phyloP scores from a whole-genome alignment of 1,140 invertebrate species.

The Drosophila tsacasi region DNA sequence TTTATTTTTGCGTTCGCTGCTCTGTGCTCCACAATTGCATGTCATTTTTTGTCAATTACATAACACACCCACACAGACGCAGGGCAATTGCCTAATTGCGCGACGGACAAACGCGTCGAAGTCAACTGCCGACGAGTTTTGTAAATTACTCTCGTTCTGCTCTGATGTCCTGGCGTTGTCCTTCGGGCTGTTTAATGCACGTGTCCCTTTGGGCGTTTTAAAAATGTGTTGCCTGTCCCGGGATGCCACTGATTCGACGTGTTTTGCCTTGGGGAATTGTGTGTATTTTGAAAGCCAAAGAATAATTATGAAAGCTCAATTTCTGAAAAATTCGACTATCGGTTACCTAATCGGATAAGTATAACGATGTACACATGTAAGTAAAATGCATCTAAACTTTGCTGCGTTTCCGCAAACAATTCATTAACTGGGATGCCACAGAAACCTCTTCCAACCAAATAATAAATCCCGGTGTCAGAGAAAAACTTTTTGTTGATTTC shows the following conservation, averaged over 20 bases:
- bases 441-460: background rate
- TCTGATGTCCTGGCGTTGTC: slow-evolving; percentile 24
- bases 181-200: slow-evolving; percentile 77
- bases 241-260: slow-evolving; percentile 57
- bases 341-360: background rate
- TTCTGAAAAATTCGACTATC: background rate
- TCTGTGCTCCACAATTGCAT: slow-evolving; percentile 51
- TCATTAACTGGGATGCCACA: background rate
- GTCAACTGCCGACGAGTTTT: slow-evolving; percentile 74
- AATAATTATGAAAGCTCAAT: background rate
- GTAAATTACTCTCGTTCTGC: slow-evolving; percentile 74
- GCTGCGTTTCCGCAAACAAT: background rate
- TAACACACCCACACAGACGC: slow-evolving; percentile 20
- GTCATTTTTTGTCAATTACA: slow-evolving; percentile 77
- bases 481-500: background rate
- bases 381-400: background rate
- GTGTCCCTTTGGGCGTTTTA: slow-evolving; percentile 74
- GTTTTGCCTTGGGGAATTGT: slow-evolving; percentile 50
- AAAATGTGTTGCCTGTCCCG: slow-evolving; percentile 72
- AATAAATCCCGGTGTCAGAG: background rate
- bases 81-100: slow-evolving; percentile 79
- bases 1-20: slow-evolving; percentile 65
- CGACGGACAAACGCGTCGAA: slow-evolving; percentile 76
- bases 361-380: background rate
- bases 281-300: slow-evolving; percentile 26